Percentiles rank a stretch among this genome's conserved stretches.
phyloP scores from a whole-genome alignment of 2,888 invertebrate genomes.

The Lutraria lutraria region DNA sequence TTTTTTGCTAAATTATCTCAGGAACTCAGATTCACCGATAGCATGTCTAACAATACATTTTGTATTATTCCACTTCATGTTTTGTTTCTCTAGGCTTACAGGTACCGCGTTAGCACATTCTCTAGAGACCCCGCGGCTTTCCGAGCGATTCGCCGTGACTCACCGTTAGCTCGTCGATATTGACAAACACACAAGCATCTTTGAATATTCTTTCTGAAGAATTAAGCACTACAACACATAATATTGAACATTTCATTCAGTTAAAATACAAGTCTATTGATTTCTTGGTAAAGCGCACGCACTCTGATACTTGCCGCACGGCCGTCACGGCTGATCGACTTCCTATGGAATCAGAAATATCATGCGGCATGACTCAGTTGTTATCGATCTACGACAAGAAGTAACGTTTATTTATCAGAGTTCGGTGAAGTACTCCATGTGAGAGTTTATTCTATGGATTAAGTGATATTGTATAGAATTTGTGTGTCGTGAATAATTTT shows the following conservation, averaged over 20 bases:
- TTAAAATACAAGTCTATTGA: constrained; percentile 45
- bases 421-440: neutral
- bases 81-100: neutral
- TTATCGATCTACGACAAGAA: constrained; percentile 53
- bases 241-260: constrained; percentile 17
- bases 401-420: constrained; percentile 28
- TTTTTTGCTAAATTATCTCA: neutral
- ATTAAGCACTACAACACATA: neutral
- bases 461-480: neutral
- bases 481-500: neutral
- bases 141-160: neutral
- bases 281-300: constrained; percentile 18
- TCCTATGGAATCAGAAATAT: constrained; percentile 47
- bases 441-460: neutral
- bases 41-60: neutral
- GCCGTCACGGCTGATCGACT: constrained; percentile 36
- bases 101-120: neutral
- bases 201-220: neutral
- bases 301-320: constrained; percentile 4
- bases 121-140: neutral
- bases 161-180: neutral
- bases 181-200: neutral
- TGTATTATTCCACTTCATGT: neutral
- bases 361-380: constrained; percentile 65
- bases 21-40: neutral